Conservation (phyloP, 2,797 vertebrate species). For the Sebastolobus alascanus region DNA sequence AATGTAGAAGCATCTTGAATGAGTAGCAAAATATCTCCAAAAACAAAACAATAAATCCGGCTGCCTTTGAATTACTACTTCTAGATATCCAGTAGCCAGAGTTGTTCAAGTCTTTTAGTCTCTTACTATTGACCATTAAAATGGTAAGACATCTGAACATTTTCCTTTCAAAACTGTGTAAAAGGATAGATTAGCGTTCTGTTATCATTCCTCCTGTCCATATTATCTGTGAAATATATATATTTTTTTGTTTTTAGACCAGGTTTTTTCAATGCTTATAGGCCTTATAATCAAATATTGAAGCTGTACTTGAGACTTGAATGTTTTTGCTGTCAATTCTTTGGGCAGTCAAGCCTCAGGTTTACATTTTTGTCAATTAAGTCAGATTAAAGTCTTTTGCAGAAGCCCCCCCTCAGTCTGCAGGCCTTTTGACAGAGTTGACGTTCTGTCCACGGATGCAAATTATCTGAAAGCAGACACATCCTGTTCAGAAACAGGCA, state of each 20-base stretch:
- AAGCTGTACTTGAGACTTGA: background rate
- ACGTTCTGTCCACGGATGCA: background rate
- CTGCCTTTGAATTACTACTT: background rate
- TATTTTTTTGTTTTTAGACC: background rate
- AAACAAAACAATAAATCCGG: background rate
- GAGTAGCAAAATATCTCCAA: background rate
- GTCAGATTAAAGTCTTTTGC: background rate
- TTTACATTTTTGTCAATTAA: background rate
- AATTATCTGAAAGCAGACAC: constrained; percentile 18
- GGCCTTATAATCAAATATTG: too few relatives aligned
- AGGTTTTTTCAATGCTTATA: background rate
- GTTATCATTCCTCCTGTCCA: background rate
- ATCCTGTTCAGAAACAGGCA: constrained; percentile 24
- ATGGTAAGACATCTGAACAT: background rate
- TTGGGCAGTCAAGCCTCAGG: background rate
- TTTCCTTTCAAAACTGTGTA: background rate
- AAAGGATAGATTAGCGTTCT: background rate
- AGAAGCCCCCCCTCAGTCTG: background rate
- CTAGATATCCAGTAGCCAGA: background rate
- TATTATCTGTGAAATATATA: background rate
- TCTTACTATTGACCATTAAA: background rate
- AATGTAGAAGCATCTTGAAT: background rate
- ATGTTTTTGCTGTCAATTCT: background rate
- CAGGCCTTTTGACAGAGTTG: too few relatives aligned
- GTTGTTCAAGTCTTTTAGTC: background rate